Evolutionary conservation across 2,113 vertebrate genomes (phyloP).

Genomic region (Gambusia holbrooki): DNA sequence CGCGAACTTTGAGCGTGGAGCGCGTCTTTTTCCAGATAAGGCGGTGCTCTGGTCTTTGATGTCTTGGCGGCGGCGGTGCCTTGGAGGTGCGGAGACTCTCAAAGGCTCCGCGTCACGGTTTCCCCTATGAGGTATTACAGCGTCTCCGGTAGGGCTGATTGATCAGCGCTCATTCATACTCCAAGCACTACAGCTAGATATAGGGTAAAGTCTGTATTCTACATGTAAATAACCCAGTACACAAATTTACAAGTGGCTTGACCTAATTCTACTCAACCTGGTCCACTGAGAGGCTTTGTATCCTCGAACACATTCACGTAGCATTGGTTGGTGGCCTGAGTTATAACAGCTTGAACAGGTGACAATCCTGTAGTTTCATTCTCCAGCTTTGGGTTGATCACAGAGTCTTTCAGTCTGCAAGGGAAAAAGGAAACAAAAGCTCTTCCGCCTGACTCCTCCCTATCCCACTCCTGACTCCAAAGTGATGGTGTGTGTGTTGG

Average conservation of each 20-base stretch:
- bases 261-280: conserved; percentile 25
- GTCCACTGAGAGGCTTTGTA: conserved; percentile 14
- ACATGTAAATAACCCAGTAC: conserved; percentile 52
- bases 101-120: conserved; percentile 25
- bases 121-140: conserved; percentile 49
- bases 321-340: conserved; percentile 8
- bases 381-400: conserved; percentile 17
- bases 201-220: conserved; percentile 25
- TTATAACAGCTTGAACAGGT: conserved; percentile 17
- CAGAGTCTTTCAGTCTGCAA: conserved; percentile 11
- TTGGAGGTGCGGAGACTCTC: neutral
- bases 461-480: conserved; percentile 7
- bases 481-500: conserved; percentile 11
- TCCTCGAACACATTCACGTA: conserved; percentile 27
- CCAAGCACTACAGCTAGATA: conserved; percentile 27
- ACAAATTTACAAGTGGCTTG: conserved; percentile 50
- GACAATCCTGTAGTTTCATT: conserved; percentile 24
- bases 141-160: conserved; percentile 36
- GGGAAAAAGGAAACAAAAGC: neutral
- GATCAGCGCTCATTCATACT: conserved; percentile 33
- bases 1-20: neutral
- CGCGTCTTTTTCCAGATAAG: neutral
- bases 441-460: neutral
- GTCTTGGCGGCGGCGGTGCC: neutral
- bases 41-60: neutral